phyloP scores from a whole-genome alignment of 1,140 invertebrate species.

The Ceratina japonica region DNA sequence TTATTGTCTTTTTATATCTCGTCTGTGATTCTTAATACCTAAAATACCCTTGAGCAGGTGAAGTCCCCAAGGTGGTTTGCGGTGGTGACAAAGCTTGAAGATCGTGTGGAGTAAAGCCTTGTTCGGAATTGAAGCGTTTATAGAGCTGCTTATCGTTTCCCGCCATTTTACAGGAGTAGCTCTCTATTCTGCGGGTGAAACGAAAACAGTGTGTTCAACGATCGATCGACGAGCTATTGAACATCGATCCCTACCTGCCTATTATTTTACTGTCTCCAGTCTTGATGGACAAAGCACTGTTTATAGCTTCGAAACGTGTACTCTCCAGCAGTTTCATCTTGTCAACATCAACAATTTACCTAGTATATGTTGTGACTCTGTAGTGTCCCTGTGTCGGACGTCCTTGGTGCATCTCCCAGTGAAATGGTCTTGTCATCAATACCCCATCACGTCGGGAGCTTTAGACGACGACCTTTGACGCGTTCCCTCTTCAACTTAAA shows the following conservation, averaged over 20 bases:
- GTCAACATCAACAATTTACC: conserved; percentile 2
- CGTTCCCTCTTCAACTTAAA: conserved; percentile 20
- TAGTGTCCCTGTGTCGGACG: conserved; percentile 12
- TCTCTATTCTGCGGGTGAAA: conserved; percentile 88
- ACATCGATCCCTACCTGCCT: conserved; percentile 83
- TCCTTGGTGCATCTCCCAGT: conserved; percentile 18
- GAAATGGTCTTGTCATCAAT: conserved; percentile 36
- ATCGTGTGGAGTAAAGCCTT: conserved; percentile 90
- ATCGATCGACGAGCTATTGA: neutral
- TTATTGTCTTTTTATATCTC: neutral
- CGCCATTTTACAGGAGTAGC: conserved; percentile 99
- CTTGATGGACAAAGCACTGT: conserved; percentile 92
- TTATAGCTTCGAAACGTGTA: conserved; percentile 94
- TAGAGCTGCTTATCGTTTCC: conserved; percentile 96
- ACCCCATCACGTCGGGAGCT: conserved; percentile 8
- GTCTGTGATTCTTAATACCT: conserved; percentile 68
- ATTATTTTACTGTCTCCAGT: conserved; percentile 94
- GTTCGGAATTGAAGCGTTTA: conserved; percentile 91
- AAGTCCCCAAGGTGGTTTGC: conserved; percentile 84
- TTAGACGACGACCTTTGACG: conserved; percentile 18
- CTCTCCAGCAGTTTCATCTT: conserved; percentile 97
- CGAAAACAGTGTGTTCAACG: neutral
- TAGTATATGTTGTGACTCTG: conserved; percentile 16
- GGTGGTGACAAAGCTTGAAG: conserved; percentile 96
- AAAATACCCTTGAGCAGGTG: conserved; percentile 81